phyloP scores from a whole-genome alignment of 2,113 vertebrate species.

The Apodemus sylvaticus region DNA sequence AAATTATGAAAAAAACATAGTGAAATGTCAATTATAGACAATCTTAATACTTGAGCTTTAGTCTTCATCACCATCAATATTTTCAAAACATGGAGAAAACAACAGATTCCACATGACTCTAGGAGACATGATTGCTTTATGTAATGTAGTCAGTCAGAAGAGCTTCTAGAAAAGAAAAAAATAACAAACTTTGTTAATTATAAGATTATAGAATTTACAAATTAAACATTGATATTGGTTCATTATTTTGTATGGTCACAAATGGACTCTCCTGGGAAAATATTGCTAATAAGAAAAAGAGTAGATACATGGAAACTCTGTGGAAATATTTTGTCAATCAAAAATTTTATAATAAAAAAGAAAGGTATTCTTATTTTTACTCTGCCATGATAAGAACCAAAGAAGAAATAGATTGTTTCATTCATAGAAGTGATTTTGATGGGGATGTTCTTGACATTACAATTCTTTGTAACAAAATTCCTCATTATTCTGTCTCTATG shows the following conservation, averaged over 20 bases:
- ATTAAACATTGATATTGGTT: background rate
- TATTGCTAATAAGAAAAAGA: background rate
- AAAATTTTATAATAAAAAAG: background rate
- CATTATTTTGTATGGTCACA: background rate
- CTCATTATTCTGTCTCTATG: background rate
- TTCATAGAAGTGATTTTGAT: background rate
- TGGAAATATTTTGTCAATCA: background rate
- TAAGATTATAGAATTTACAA: background rate
- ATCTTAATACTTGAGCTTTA: accelerated
- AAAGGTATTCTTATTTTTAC: background rate
- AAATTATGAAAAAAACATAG: background rate
- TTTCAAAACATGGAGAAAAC: background rate
- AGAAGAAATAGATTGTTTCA: background rate
- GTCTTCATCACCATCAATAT: background rate
- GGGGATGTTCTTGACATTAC: background rate
- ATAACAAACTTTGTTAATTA: background rate
- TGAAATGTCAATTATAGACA: background rate
- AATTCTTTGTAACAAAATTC: background rate
- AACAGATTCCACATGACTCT: background rate
- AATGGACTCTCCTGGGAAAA: background rate
- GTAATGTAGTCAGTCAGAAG: background rate
- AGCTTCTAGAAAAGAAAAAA: background rate
- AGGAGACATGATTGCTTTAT: background rate
- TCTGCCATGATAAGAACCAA: background rate
- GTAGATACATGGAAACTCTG: background rate